Base-by-base conservation (phyloP, 2,888 invertebrate genomes). In the Hirtodrosophila trivittata region DNA sequence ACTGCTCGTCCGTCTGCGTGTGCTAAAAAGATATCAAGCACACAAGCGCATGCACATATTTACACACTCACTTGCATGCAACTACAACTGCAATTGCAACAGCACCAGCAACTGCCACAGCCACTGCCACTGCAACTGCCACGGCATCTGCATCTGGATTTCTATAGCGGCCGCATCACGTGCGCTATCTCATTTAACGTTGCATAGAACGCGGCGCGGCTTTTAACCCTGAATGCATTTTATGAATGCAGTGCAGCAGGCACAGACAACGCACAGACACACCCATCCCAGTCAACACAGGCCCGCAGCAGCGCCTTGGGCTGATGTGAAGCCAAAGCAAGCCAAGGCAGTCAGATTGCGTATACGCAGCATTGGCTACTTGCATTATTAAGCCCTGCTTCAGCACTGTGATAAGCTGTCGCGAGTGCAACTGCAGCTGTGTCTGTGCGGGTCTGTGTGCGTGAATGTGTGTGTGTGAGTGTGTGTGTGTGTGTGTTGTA, bases 341-440 rank as follows among this genome's bases (percentile, higher is more conserved):
- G 63, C 21, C 43, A 64, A 33, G 58, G 55, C 41, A 49, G 60
- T 42, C 68, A 69, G 52, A 77, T 77, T 84, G 84, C 84, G 84
- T 84, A 84, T 82, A 84, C 84, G 84, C 84, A 86, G 66, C 76
- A 67, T 71, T 68, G 76, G 85, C 86, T 85, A 86, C 85, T 84
- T 86, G 74, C 84, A 82, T 75, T 75, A 75, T 82, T 69, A 75
- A 77, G 82, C 76, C 56, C 75, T 65, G 57, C 75, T 63, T 56
- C 49, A 46, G 26, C 54, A 56, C 71, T 46, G 60, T 75, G 85
- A 81, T 80, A 80, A 85, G 80, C 85, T 65, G 54, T 62, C 64
- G 66, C 77, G 60, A 67, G 64, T 57, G 51, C 52, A 58, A n/a
- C 39, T 35, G 1, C 30, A 30, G 37, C 13, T 21, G 8, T 64